Evolutionary conservation across 2,113 vertebrate species (phyloP), one percentile per base, ranked within the genome.

Genomic region (Butorides virescens): DNA sequence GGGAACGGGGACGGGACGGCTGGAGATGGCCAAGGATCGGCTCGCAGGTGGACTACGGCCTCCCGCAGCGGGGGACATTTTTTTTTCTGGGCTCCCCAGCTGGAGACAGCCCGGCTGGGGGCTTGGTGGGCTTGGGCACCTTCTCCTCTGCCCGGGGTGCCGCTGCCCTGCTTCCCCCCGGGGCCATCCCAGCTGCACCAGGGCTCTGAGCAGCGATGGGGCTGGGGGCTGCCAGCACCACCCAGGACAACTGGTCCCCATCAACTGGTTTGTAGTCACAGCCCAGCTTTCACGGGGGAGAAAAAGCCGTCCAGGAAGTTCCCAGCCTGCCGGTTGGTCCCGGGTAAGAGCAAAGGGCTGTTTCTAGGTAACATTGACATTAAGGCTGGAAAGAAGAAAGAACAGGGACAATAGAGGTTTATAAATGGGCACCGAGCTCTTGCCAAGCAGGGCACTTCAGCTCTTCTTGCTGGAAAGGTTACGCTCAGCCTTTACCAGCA

Each of bases 321-420:
- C 68, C 86, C 93, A 95, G 90, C 67, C 44, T 66, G 56, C 15
- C 22, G 23, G 58, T 25, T 27, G 11, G 22, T 21, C 10, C 66
- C 1, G 15, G n/a, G 25, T 16, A 30, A 70, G 65, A 85, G 62
- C 8, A 18, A 62, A 88, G 19, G 65, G 76, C 63, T 92, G 88
- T 96, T 94, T 89, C 96, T 96, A 96, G 90, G 92, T 87, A 92
- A 94, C 93, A 61, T 6, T 67, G 93, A 34, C 91, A 90, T 94
- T 78, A 55, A 67, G 32, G 65, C 32, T 81, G 89, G 88, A 84
- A 91, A 91, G 74, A 68, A 74, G 55, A 75, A 63, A 58, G 92
- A 95, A 92, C 74, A 39, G 86, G 44, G 49, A 94, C 77, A 97
- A 96, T 1, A 42, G 68, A 66, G 20, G 65, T 71, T 89, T 90